Conservation (phyloP, 1,140 invertebrate genomes). For the Carcinoscorpius rotundicauda region DNA sequence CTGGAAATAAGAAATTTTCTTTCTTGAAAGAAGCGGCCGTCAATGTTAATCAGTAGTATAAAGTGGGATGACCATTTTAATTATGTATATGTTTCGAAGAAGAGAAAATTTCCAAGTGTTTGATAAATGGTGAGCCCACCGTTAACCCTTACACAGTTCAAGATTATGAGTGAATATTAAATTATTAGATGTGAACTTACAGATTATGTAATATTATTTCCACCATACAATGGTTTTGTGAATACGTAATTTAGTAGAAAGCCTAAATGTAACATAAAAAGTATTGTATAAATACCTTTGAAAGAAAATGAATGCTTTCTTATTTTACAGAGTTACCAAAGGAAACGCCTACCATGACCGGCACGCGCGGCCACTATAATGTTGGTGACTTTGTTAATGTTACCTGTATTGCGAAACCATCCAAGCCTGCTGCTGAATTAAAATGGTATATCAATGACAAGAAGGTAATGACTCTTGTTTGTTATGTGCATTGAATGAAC, state of each 20-base stretch:
- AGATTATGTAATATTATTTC: background rate
- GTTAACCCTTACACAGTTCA: no score
- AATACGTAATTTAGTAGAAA: background rate
- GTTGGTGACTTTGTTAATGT: slow-evolving; percentile 25
- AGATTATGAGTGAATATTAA: no score
- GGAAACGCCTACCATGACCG: slow-evolving; percentile 18
- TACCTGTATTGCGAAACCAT: slow-evolving; percentile 20
- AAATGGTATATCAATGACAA: slow-evolving; percentile 23
- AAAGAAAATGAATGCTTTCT: background rate
- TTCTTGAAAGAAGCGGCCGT: no score
- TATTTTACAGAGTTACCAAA: slow-evolving; percentile 22
- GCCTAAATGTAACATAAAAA: background rate
- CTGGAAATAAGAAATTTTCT: no score
- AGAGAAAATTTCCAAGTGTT: no score
- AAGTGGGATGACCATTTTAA: no score
- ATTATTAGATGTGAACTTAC: background rate
- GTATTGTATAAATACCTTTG: background rate
- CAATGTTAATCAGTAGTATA: no score
- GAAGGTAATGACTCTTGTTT: slow-evolving; percentile 11
- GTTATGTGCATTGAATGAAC: no score
- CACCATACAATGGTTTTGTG: background rate
- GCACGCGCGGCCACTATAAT: slow-evolving; percentile 15
- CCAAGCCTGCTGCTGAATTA: slow-evolving; percentile 22
- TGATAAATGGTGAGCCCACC: no score
- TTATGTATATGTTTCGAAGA: no score